Evolutionary conservation across 92 coral and sea anemone genomes (phyloP), one percentile per base, ranked within the genome.

Genomic region (Zoanthus sociatus): DNA sequence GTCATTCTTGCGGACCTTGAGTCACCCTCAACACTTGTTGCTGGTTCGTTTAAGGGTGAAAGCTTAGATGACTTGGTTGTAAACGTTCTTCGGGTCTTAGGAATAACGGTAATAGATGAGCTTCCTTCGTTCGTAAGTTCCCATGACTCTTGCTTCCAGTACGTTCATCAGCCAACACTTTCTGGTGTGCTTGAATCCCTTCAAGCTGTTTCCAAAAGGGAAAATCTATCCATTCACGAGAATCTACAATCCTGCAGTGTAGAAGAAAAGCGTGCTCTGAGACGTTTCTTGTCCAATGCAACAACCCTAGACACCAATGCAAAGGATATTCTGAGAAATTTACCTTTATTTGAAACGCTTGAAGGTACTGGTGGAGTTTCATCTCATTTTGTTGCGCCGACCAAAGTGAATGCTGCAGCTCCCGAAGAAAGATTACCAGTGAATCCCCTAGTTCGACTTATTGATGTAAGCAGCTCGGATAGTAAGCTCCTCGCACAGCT

Each of bases 331-430:
- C 83, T 94, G 1, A 50, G 45, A 44, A 54, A 33, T 18, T 47
- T 94, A 26, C 95, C 95, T 9, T 7, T 94, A 18, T 92, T 94
- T 58, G 92, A 92, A 70, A 92, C 93, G 2, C 16, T 83, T 50
- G 87, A 64, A 82, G 84, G 77, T 17, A 37, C 78, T 15, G 88
- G 88, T 14, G 60, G 46, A 70, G 4, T 7, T 20, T 32, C 71
- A 15, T 78, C 92, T 5, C 87, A 87, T 48, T 93, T 91, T 76
- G 95, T 90, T 31, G 71, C 98, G 0, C 33, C 76, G 70, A 16
- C 12, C 13, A 53, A 87, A 9, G 95, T 84, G 30, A 9, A 21
- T 1, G 2, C 9, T 9, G 95, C 88, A 30, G 90, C 91, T 10
- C 88, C 90, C 42, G 45, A 3, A 66, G 90, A 90, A 7, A 31